phyloP scores from a whole-genome alignment of 2,797 vertebrate species.

The Cryptoprocta ferox region DNA sequence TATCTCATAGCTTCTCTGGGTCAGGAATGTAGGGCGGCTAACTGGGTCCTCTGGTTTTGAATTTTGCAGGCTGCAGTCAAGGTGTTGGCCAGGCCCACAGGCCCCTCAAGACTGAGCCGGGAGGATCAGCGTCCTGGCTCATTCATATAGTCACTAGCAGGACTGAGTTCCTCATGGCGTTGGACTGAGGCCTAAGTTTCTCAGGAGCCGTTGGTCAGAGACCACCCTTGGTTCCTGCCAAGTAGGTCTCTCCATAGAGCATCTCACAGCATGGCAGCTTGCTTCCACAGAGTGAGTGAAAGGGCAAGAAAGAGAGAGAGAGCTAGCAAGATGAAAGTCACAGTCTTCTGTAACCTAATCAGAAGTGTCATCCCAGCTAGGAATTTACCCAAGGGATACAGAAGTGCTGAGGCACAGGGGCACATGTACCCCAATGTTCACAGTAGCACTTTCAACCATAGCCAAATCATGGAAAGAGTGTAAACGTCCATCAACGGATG shows the following conservation, averaged over 20 bases:
- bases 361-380: neutral
- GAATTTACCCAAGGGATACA: too few relatives aligned
- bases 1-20: neutral
- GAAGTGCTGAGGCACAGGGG: too few relatives aligned
- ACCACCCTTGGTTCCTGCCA: neutral
- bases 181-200: neutral
- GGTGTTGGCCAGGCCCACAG: rapidly evolving
- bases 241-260: neutral
- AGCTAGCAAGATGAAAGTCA: neutral
- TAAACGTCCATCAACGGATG: too few relatives aligned
- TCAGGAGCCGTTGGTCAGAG: neutral
- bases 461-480: too few relatives aligned
- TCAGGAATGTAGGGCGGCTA: neutral
- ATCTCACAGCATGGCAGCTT: neutral
- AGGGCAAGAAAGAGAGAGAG: neutral
- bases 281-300: neutral
- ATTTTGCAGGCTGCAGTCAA: neutral
- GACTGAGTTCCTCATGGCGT: rapidly evolving
- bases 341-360: neutral
- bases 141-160: neutral
- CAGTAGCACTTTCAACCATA: too few relatives aligned
- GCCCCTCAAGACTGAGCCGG: neutral
- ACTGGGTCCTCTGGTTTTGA: neutral
- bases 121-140: neutral
- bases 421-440: too few relatives aligned